Evolutionary conservation across 1,140 invertebrate genomes (phyloP).

Genomic region (Whitmania pigra): DNA sequence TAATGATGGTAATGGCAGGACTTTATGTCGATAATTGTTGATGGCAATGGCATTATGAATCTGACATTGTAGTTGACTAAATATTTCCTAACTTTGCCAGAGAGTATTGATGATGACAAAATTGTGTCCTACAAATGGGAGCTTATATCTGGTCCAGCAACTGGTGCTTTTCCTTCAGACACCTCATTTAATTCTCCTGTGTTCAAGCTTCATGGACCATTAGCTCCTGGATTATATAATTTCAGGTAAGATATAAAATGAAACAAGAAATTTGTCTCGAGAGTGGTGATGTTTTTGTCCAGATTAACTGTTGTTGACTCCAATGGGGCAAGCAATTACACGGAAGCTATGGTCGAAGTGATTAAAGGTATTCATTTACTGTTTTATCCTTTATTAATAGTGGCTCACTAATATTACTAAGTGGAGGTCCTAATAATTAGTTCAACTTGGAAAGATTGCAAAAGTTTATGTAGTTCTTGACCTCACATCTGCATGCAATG

Average conservation of each 20-base stretch:
- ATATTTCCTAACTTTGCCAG: conserved; percentile 29
- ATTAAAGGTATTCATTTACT: conserved; percentile 50
- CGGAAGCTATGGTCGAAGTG: conserved; percentile 74
- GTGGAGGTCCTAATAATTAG: not conserved
- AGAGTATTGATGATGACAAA: conserved; percentile 63
- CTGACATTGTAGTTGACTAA: too few species aligned
- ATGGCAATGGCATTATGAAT: too few species aligned
- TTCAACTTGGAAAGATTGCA: too few species aligned
- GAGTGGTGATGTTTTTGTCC: conserved; percentile 27
- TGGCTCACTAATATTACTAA: not conserved
- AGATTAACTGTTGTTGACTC: conserved; percentile 79
- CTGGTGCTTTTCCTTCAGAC: not conserved
- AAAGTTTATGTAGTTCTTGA: too few species aligned
- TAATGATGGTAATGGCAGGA: too few species aligned
- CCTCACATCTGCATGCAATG: too few species aligned
- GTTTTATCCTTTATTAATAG: not conserved
- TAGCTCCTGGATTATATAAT: conserved; percentile 73
- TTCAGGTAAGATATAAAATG: conserved; percentile 53
- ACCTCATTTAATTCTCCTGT: conserved; percentile 33
- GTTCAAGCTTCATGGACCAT: conserved; percentile 62
- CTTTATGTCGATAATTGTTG: too few species aligned
- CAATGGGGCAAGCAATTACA: conserved; percentile 70
- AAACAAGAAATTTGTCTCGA: not conserved
- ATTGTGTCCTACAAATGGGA: conserved; percentile 81
- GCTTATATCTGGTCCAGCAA: conserved; percentile 65